Percentiles rank a stretch among this genome's conserved stretches.
Evolutionary conservation across 2,113 vertebrate genomes (phyloP).

Genomic region (Sceloporus undulatus): DNA sequence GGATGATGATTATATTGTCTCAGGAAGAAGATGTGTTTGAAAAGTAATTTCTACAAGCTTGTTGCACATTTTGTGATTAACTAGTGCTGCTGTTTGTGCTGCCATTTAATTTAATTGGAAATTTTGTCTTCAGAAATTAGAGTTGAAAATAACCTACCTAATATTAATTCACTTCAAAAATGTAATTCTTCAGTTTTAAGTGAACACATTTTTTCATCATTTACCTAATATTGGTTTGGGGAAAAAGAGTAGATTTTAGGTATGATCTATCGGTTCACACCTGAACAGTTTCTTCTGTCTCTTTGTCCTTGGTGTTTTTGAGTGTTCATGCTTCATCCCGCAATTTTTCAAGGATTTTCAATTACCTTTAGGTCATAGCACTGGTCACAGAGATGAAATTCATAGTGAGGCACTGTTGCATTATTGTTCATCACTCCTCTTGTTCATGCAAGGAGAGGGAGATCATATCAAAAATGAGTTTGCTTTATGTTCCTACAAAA

Average conservation of each 20-base stretch:
- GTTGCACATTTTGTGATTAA: not conserved
- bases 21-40: not conserved
- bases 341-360: constrained; percentile 45
- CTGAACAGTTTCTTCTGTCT: constrained; percentile 23
- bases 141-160: constrained; percentile 12
- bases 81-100: not conserved
- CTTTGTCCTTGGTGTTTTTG: constrained; percentile 32
- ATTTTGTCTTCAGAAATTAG: constrained; percentile 17
- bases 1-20: not conserved
- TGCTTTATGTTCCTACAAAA: not conserved
- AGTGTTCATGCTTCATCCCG: constrained; percentile 11
- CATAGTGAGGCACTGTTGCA: not conserved
- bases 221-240: constrained; percentile 44
- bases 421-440: not conserved
- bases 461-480: not conserved
- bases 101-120: not conserved
- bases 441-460: not conserved
- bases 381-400: constrained; percentile 18
- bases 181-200: constrained; percentile 29
- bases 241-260: constrained; percentile 46
- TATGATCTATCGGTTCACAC: constrained; percentile 51
- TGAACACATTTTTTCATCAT: constrained; percentile 27
- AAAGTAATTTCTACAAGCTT: not conserved
- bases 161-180: constrained; percentile 42
- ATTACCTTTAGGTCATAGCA: constrained; percentile 44